Percentiles rank a stretch among this genome's conserved stretches.
Conservation (phyloP, 2,888 invertebrate genomes). For the Oligia latruncula region DNA sequence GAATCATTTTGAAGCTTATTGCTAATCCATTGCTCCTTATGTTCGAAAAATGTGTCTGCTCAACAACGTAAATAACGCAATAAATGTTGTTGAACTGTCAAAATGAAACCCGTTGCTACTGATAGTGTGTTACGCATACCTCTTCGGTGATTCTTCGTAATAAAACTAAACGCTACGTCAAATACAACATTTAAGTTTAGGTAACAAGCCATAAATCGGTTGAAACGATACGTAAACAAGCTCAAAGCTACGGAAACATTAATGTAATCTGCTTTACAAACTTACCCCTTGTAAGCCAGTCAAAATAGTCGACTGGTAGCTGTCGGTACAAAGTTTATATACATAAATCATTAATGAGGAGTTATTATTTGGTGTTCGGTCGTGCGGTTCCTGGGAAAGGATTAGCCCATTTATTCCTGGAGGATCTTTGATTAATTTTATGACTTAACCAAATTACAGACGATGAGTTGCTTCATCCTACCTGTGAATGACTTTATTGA, state of each 20-base stretch:
- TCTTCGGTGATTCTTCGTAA: neutral
- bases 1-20: too few species aligned
- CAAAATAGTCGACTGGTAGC: conserved; percentile 35
- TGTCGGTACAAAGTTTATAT: conserved; percentile 29
- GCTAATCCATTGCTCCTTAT: too few species aligned
- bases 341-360: conserved; percentile 30
- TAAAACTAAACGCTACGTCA: neutral
- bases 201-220: conserved; percentile 40
- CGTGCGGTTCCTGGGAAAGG: neutral
- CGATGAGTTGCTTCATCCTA: neutral
- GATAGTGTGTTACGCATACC: neutral
- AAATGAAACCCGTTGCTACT: too few species aligned
- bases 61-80: too few species aligned
- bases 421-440: neutral
- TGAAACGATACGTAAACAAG: conserved; percentile 46
- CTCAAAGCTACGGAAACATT: conserved; percentile 49
- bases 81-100: too few species aligned
- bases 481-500: neutral
- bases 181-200: conserved; percentile 25
- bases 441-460: neutral
- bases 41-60: too few species aligned
- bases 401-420: neutral
- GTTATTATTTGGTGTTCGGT: conserved; percentile 4
- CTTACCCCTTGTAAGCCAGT: conserved; percentile 50
- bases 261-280: conserved; percentile 55